Conservation (phyloP, 2,113 vertebrate species). For the Hipposideros armiger region DNA sequence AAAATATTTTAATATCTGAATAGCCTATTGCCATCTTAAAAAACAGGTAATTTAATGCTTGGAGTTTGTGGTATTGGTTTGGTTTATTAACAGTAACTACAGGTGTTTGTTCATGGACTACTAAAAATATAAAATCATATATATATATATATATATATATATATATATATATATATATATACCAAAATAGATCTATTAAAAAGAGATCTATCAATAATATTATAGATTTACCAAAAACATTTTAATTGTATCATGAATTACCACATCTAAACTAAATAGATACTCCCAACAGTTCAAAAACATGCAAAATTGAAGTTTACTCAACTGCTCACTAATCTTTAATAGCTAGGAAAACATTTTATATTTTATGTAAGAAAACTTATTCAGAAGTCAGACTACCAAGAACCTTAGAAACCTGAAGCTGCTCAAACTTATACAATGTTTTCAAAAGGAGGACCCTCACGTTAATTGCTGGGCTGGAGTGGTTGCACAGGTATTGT, state of each 20-base stretch:
- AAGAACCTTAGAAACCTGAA: background rate
- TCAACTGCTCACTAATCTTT: background rate
- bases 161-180: too few relatives aligned
- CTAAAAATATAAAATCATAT: background rate
- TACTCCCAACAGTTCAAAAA: background rate
- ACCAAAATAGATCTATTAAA: background rate
- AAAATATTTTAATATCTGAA: conserved; percentile 20
- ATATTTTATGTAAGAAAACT: background rate
- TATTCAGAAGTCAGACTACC: background rate
- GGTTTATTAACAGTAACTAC: background rate
- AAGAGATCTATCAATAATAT: too few relatives aligned
- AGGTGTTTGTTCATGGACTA: background rate
- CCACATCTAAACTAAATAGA: background rate
- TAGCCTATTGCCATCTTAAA: background rate
- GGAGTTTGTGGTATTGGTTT: background rate
- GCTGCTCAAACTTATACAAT: background rate
- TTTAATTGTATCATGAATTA: background rate
- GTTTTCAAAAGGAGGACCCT: background rate
- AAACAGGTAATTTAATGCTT: background rate
- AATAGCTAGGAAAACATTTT: background rate
- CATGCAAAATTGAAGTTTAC: background rate
- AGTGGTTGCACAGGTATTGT: background rate
- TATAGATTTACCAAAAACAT: too few relatives aligned
- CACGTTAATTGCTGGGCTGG: background rate
- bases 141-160: too few relatives aligned